Evolutionary conservation across 2,113 vertebrate species (phyloP).

Genomic region (Varanus salvator): DNA sequence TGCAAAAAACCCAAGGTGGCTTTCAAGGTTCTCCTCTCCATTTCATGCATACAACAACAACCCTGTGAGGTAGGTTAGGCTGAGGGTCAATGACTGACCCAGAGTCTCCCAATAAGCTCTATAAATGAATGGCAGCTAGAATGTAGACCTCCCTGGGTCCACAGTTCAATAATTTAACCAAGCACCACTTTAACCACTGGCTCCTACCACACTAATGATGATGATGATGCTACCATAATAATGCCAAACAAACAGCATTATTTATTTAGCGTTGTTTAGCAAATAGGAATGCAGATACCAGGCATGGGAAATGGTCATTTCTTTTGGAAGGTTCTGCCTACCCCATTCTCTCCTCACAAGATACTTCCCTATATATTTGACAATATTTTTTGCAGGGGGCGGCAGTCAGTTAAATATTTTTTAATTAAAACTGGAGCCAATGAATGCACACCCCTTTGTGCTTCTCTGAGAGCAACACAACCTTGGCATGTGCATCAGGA

Average conservation of each 20-base stretch:
- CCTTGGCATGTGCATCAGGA: background rate
- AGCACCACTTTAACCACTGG: too few species aligned
- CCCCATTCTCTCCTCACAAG: background rate
- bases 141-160: too few species aligned
- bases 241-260: background rate
- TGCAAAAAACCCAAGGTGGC: too few species aligned
- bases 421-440: background rate
- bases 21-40: too few species aligned
- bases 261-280: too few species aligned
- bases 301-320: background rate
- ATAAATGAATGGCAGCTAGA: too few species aligned
- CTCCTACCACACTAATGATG: too few species aligned
- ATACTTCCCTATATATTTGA: background rate
- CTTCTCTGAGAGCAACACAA: background rate
- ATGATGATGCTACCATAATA: background rate
- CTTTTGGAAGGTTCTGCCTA: background rate
- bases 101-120: too few species aligned
- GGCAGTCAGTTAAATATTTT: background rate
- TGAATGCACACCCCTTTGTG: background rate
- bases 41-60: too few species aligned
- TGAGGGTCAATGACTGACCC: too few species aligned
- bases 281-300: background rate
- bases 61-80: too few species aligned
- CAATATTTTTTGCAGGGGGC: background rate
- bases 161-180: too few species aligned